Evolutionary conservation across 2,888 invertebrate species (phyloP).

Genomic region (Drosophila stalkeri): DNA sequence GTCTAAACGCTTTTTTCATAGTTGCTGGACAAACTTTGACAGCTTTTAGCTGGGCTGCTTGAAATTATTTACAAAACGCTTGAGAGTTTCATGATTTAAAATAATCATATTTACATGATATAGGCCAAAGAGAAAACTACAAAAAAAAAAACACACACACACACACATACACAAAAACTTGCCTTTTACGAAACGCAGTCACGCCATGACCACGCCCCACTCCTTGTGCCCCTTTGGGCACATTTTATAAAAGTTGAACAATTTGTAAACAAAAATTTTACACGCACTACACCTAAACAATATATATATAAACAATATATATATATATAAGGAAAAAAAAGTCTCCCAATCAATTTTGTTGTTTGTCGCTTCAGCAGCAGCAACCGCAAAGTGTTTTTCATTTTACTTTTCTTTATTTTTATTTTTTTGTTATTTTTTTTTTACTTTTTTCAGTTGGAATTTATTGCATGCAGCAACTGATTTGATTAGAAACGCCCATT

Average conservation of each 20-base stretch:
- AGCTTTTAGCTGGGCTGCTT: conserved; percentile 6
- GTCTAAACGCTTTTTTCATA: conserved; percentile 1
- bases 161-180: neutral
- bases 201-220: conserved; percentile 23
- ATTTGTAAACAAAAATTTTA: conserved; percentile 58
- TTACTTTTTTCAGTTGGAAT: conserved; percentile 32
- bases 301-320: neutral
- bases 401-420: conserved; percentile 8
- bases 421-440: conserved; percentile 7
- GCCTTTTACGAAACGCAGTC: conserved; percentile 19
- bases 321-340: conserved; percentile 23
- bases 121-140: conserved; percentile 12
- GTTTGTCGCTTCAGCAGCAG: conserved; percentile 51
- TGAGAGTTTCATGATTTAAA: conserved; percentile 37
- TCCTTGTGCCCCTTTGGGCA: neutral
- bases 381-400: conserved; percentile 52
- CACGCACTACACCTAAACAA: conserved; percentile 46
- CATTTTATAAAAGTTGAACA: conserved; percentile 34
- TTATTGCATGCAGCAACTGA: conserved; percentile 79
- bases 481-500: conserved; percentile 79
- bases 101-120: conserved; percentile 50
- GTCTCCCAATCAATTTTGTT: conserved; percentile 59
- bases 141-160: neutral
- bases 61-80: conserved; percentile 31
- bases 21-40: conserved; percentile 5